Evolutionary conservation across 2,113 vertebrate species (phyloP).

Genomic region (Rhynchomys soricoides): DNA sequence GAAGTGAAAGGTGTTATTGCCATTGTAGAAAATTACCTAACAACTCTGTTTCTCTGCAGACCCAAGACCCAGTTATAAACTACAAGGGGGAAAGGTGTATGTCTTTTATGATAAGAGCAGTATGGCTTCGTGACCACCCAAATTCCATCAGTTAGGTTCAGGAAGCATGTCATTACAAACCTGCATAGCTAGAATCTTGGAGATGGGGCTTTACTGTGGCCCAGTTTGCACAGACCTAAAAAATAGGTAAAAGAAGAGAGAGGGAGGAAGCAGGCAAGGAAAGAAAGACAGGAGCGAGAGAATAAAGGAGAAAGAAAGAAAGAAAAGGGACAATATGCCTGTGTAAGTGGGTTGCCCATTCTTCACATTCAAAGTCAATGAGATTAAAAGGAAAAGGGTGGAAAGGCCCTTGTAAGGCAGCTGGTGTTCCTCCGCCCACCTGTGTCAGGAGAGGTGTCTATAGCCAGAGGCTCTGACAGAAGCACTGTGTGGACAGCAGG

Average conservation of each 20-base stretch:
- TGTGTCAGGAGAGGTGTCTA: not conserved
- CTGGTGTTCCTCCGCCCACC: not conserved
- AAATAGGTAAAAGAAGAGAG: too few species aligned
- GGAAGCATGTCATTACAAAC: not conserved
- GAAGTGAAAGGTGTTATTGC: not conserved
- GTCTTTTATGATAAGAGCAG: not conserved
- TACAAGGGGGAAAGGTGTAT: not conserved
- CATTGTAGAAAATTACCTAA: not conserved
- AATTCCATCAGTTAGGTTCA: not conserved
- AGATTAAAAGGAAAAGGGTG: not conserved
- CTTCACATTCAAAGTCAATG: not conserved
- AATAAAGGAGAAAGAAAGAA: fast-evolving
- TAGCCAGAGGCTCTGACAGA: not conserved
- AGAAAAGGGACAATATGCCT: not conserved
- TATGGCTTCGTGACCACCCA: not conserved
- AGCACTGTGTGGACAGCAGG: constrained; percentile 32
- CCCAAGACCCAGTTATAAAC: not conserved
- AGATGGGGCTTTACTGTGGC: not conserved
- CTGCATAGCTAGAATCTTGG: not conserved
- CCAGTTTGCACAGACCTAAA: not conserved
- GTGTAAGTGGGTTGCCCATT: not conserved
- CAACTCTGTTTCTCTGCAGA: not conserved
- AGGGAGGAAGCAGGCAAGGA: not conserved
- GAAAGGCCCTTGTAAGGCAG: too few species aligned
- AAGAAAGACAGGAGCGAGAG: fast-evolving